phyloP scores from a whole-genome alignment of 2,113 vertebrate species.

The Zingel zingel region DNA sequence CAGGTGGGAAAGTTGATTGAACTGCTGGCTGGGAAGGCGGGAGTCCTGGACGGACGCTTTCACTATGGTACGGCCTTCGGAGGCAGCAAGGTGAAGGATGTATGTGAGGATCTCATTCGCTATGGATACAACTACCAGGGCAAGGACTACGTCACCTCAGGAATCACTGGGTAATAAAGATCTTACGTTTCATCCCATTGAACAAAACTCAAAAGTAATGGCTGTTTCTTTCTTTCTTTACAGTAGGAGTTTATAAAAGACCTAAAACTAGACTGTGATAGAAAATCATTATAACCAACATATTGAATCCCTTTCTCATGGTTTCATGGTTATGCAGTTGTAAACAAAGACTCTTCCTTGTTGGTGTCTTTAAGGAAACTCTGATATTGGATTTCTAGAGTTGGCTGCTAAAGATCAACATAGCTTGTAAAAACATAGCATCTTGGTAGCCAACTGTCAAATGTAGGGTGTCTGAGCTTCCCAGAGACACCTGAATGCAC shows the following conservation, averaged over 20 bases:
- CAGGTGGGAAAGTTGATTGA: conserved; percentile 98
- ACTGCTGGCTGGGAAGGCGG: conserved; percentile 95
- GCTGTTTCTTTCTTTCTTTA: background rate
- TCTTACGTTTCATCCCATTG: background rate
- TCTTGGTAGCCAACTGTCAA: too few species aligned
- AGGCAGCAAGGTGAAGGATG: conserved; percentile 98
- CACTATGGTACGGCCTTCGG: conserved; percentile 98
- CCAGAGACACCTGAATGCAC: background rate
- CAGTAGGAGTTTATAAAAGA: background rate
- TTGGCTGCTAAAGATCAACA: too few species aligned
- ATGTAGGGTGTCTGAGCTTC: too few species aligned
- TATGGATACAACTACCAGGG: conserved; percentile 98
- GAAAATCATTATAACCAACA: background rate
- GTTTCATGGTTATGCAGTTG: background rate
- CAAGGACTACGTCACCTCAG: conserved; percentile 98
- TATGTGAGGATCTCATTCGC: conserved; percentile 97
- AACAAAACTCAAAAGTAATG: background rate
- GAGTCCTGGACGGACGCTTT: conserved; percentile 94
- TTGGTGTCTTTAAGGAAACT: background rate
- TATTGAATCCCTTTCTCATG: background rate
- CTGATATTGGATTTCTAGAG: too few species aligned
- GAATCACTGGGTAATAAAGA: conserved; percentile 94
- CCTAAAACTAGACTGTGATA: background rate
- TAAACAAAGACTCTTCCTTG: background rate
- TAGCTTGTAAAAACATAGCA: too few species aligned